Conservation (phyloP, 2,888 invertebrate genomes). For the Torymus auratus region DNA sequence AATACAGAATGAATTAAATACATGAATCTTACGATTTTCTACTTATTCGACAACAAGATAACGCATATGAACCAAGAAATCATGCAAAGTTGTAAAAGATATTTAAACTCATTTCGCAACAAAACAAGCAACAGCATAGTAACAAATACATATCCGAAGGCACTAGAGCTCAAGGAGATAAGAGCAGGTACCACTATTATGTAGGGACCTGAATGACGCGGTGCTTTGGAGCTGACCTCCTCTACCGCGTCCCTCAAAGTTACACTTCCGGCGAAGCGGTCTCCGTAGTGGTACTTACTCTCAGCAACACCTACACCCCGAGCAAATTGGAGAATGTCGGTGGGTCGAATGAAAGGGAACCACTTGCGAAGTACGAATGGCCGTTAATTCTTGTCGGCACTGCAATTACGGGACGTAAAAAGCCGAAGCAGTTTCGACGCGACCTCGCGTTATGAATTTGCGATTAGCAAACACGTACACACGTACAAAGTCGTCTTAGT, state of each 20-base stretch:
- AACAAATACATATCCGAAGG: no score
- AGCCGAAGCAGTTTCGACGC: neutral
- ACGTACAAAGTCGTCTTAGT: no score
- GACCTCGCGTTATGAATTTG: conserved; percentile 25
- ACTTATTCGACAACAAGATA: no score
- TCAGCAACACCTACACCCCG: neutral
- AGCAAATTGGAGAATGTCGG: conserved; percentile 13
- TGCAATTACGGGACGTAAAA: neutral
- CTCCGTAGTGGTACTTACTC: neutral
- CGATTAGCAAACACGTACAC: conserved; percentile 27
- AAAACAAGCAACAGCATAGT: no score
- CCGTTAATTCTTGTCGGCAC: conserved; percentile 19
- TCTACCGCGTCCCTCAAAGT: neutral
- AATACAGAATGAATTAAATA: no score
- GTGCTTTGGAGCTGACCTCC: neutral
- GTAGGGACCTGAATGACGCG: neutral
- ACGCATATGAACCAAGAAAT: no score
- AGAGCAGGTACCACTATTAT: conserved; percentile 1
- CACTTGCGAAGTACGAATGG: conserved; percentile 8
- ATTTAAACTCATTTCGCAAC: no score
- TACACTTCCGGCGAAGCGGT: neutral
- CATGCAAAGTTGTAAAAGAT: no score
- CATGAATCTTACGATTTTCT: no score
- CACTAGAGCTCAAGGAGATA: neutral
- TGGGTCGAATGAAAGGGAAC: conserved; percentile 26